Evolutionary conservation across 1,140 invertebrate species (phyloP), one percentile per base, ranked within the genome.

Genomic region (Lordiphosa stackelbergi): DNA sequence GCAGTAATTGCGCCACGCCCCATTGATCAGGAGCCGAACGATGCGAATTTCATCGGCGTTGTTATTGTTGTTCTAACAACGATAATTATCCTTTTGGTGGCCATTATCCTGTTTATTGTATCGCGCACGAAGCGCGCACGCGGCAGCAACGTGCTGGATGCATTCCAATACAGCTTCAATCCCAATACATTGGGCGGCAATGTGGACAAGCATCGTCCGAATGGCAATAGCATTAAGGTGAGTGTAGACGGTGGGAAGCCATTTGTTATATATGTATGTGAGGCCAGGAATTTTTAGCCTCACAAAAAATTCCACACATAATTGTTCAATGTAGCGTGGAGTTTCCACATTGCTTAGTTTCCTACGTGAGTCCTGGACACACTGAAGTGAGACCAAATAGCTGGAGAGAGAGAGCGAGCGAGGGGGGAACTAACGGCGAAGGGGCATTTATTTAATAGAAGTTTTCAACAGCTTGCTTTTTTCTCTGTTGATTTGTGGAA

Each of bases 41-140:
- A 89, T 58, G 90, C 91, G 81, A 88, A 90, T 74, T 89, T 92
- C 77, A 93, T 95, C 74, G 93, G 93, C 19, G 90, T 95, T 69
- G 91, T 95, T 55, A 94, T 95, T 73, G 93, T 93, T 24, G 91
- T 93, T 35, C 89, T 95, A 68, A 92, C 92, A 11, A 92, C 93
- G n/a, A 92, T 94, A 60, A 94, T 95, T 66, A 88, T 95, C 6
- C 88, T 93, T 53, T 89, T 93, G 16, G 87, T 92, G 22, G 91
- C 91, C 12, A 91, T 92, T 34, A 94, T 94, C 70, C 90, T 92
- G 53, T 92, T 94, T 75, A 93, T 94, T 68, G 91, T 94, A 45
- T 90, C 92, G 55, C 88, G 93, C 40, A 92, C 93, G 69, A 91
- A 93, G 63, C 90, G 92, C 54, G 85, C 81, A 34, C 91, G 92